Percentiles rank a stretch among this genome's conserved stretches.
These are phyloP conservation scores for Ochropleura plecta DNA, from an alignment of 2,888 invertebrate species.

Conservation along the genomic window DNA sequence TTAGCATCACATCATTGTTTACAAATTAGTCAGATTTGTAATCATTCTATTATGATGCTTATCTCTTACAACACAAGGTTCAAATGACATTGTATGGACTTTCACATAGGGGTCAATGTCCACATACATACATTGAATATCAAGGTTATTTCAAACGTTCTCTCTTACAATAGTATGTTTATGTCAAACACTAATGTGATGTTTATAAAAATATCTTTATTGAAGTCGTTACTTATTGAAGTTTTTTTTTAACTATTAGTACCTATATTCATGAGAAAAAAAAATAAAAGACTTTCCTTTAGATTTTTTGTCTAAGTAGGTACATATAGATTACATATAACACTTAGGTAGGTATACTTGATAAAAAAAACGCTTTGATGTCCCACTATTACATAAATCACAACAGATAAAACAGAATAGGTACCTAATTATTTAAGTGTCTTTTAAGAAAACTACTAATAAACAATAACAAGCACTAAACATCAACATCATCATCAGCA, in stretches of 20 bases:
- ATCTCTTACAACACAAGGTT: slow-evolving; percentile 19
- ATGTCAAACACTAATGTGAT: background rate
- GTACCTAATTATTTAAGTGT: background rate
- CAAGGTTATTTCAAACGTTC: slow-evolving; percentile 30
- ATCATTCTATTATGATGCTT: slow-evolving; percentile 31
- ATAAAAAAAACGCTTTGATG: background rate
- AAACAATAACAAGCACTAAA: background rate
- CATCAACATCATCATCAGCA: too few relatives aligned
- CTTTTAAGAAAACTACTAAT: background rate
- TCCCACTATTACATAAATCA: background rate
- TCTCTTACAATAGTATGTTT: background rate
- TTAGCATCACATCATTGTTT: slow-evolving; percentile 42
- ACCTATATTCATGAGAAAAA: background rate
- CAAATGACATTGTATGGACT: slow-evolving; percentile 21
- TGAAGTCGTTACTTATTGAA: background rate
- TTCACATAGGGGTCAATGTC: slow-evolving; percentile 56
- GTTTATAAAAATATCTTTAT: background rate
- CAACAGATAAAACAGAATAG: background rate
- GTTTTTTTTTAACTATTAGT: background rate
- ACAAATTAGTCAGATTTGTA: slow-evolving; percentile 37
- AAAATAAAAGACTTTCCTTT: background rate
- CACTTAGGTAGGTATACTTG: too few relatives aligned
- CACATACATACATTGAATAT: slow-evolving; percentile 27
- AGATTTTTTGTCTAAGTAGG: background rate
- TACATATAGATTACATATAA: too few relatives aligned